phyloP scores from a whole-genome alignment of 2,888 invertebrate genomes.

The Allacma fusca region DNA sequence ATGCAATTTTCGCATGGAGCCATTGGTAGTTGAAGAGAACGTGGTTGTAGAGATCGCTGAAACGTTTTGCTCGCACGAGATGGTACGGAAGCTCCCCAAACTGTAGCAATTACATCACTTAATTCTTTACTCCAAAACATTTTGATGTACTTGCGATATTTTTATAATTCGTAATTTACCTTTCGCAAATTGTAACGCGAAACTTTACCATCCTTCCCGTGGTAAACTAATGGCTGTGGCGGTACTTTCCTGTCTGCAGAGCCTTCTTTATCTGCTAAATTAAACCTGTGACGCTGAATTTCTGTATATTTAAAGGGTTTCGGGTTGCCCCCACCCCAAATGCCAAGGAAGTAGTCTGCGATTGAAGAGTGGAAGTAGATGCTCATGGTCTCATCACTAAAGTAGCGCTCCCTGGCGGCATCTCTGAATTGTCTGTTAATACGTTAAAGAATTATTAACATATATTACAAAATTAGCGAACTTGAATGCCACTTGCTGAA shows the following conservation, averaged over 20 bases:
- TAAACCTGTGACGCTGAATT: slow-evolving; percentile 91
- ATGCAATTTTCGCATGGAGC: slow-evolving; percentile 93
- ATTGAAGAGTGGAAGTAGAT: slow-evolving; percentile 97
- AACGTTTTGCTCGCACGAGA: slow-evolving; percentile 86
- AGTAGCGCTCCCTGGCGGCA: slow-evolving; percentile 92
- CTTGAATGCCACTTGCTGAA: too few species aligned
- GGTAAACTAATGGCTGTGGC: slow-evolving; percentile 89
- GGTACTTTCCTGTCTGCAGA: slow-evolving; percentile 94
- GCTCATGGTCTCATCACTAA: slow-evolving; percentile 92
- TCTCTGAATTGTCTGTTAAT: slow-evolving; percentile 84
- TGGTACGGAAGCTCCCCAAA: slow-evolving; percentile 96
- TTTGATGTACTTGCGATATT: too few species aligned
- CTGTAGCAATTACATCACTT: too few species aligned
- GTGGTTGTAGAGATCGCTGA: slow-evolving; percentile 87
- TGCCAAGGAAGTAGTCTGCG: slow-evolving; percentile 96
- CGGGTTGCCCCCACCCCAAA: slow-evolving; percentile 93
- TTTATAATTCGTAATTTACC: too few species aligned
- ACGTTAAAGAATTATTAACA: too few species aligned
- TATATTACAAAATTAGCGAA: too few species aligned
- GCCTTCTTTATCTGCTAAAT: slow-evolving; percentile 86
- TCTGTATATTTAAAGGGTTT: slow-evolving; percentile 90
- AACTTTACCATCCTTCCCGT: slow-evolving; percentile 86
- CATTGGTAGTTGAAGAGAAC: slow-evolving; percentile 98
- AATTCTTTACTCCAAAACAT: too few species aligned
- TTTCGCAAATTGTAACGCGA: slow-evolving; percentile 93